A percentile compares a stretch with the other conserved stretches of the same genome.
These are phyloP conservation scores for Megastigmus dorsalis DNA, from an alignment of 2,888 invertebrate genomes.

Conservation along the genomic window DNA sequence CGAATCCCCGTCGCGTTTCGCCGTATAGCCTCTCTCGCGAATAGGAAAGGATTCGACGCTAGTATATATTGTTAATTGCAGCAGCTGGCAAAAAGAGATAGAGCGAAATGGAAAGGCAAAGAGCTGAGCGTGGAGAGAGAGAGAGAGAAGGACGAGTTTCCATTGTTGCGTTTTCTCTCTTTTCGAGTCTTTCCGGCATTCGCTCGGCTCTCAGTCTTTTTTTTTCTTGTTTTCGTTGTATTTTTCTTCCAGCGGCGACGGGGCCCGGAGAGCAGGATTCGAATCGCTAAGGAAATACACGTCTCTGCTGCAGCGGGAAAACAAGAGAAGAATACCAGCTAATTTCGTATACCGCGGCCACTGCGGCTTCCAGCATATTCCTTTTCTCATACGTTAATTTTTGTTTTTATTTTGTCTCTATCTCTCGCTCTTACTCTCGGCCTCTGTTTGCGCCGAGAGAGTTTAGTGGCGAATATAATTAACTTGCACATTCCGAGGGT, in stretches of 20 bases:
- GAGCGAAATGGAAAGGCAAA: background rate
- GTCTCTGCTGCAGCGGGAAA: background rate
- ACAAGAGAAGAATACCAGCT: background rate
- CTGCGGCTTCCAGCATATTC: too few relatives aligned
- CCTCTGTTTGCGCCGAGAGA: background rate
- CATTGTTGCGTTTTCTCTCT: background rate
- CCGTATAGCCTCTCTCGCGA: too few relatives aligned
- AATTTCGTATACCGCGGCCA: background rate
- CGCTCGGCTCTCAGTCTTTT: background rate
- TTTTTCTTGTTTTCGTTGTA: background rate
- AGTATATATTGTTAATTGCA: conserved; percentile 22
- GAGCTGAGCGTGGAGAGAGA: background rate
- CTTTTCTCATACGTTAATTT: too few relatives aligned
- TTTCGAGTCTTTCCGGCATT: too few relatives aligned
- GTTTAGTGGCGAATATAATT: background rate
- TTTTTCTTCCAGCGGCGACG: background rate
- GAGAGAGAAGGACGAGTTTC: background rate
- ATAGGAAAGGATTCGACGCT: conserved; percentile 16
- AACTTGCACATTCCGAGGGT: background rate
- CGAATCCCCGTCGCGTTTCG: too few relatives aligned
- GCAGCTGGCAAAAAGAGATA: background rate
- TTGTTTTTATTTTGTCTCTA: background rate
- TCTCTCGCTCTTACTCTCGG: background rate
- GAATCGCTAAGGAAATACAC: background rate
- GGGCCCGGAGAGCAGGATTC: background rate